Percentiles rank a stretch among this genome's conserved stretches.
These are phyloP conservation scores for Dichetophora obliterata DNA, from an alignment of 2,888 invertebrate genomes.

Conservation along the genomic window DNA sequence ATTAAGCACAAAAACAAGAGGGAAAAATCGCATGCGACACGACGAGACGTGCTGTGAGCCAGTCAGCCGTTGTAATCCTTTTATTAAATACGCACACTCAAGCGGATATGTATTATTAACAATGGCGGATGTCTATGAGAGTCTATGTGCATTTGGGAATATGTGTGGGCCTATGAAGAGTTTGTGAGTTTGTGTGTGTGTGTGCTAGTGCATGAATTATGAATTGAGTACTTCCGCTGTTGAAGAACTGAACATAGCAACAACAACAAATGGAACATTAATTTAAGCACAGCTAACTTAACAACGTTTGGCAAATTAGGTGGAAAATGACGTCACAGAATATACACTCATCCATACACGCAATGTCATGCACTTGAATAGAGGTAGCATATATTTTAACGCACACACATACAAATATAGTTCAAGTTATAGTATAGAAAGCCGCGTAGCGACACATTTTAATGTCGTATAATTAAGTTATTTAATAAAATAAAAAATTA, in stretches of 20 bases:
- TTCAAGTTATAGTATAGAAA: neutral
- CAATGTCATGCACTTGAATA: neutral
- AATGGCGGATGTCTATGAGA: neutral
- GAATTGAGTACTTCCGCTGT: slow-evolving; percentile 45
- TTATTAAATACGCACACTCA: slow-evolving; percentile 21
- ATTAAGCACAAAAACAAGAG: neutral
- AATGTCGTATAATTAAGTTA: slow-evolving; percentile 50
- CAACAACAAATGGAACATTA: slow-evolving; percentile 2
- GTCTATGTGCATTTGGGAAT: slow-evolving; percentile 25
- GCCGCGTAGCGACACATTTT: slow-evolving; percentile 40
- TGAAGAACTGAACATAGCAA: slow-evolving; percentile 3
- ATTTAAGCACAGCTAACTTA: slow-evolving; percentile 32
- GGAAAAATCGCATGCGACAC: slow-evolving; percentile 8
- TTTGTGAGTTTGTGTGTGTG: slow-evolving; percentile 20
- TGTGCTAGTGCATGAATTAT: slow-evolving; percentile 40
- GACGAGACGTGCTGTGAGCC: neutral
- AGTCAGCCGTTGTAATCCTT: slow-evolving; percentile 12
- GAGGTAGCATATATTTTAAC: neutral
- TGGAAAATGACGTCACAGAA: slow-evolving; percentile 41
- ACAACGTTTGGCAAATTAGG: slow-evolving; percentile 45
- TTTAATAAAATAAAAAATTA: slow-evolving; percentile 48
- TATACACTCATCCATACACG: slow-evolving; percentile 1
- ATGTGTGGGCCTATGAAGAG: no score
- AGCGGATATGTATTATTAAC: slow-evolving; percentile 10
- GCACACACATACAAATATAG: neutral